These are phyloP conservation scores for Tortrix viridana DNA, from an alignment of 2,888 invertebrate species.

Conservation along the genomic window DNA sequence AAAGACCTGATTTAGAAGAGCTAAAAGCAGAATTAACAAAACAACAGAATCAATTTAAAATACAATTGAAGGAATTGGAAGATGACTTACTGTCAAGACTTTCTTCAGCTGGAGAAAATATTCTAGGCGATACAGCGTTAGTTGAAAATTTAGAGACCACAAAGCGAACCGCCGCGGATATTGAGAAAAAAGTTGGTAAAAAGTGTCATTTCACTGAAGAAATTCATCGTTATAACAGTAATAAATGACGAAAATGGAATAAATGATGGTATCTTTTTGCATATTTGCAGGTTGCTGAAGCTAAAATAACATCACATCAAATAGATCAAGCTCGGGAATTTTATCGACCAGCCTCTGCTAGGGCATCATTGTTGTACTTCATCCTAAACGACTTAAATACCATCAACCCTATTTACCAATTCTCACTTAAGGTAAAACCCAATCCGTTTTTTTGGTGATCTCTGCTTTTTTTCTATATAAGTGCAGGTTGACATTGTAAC, in stretches of 20 bases:
- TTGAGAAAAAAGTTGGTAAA: conserved; percentile 96
- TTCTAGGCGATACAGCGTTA: conserved; percentile 96
- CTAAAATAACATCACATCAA: conserved; percentile 94
- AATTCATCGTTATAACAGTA: no score
- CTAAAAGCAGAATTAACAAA: conserved; percentile 97
- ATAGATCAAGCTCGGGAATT: conserved; percentile 97
- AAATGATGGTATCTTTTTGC: background rate
- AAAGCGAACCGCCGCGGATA: conserved; percentile 97
- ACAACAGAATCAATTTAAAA: conserved; percentile 98
- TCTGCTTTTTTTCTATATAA: background rate
- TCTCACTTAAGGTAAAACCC: conserved; percentile 92
- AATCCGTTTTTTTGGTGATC: background rate
- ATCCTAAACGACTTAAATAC: conserved; percentile 97
- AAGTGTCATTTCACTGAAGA: background rate
- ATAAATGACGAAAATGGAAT: no score
- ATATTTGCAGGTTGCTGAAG: conserved; percentile 89
- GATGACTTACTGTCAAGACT: conserved; percentile 95
- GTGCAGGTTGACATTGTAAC: background rate
- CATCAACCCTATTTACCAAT: conserved; percentile 98
- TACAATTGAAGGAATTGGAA: conserved; percentile 95
- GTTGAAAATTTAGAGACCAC: conserved; percentile 98
- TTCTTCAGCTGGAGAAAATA: conserved; percentile 96
- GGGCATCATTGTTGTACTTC: conserved; percentile 97
- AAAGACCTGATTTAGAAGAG: conserved; percentile 97
- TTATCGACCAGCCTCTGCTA: conserved; percentile 94